These are phyloP conservation scores for Phania funesta DNA, from an alignment of 2,888 invertebrate species.

Conservation along the genomic window DNA sequence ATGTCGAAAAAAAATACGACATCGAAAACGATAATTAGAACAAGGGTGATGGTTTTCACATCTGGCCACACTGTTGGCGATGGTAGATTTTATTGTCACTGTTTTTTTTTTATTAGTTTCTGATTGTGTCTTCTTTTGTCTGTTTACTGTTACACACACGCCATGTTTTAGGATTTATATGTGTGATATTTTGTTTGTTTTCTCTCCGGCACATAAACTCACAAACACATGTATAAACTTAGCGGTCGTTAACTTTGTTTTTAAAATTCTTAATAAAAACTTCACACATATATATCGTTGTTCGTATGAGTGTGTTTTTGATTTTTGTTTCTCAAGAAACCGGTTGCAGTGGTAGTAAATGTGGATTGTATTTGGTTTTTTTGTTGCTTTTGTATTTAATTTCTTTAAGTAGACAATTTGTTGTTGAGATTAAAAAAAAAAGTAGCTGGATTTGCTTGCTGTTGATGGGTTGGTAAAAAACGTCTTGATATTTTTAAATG, in stretches of 20 bases:
- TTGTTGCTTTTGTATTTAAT: background rate
- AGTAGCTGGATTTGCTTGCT: background rate
- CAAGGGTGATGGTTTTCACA: too few species aligned
- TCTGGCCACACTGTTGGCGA: background rate
- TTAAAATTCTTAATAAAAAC: conserved; percentile 7
- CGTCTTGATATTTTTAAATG: background rate
- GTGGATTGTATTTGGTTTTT: conserved; percentile 71
- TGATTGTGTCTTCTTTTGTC: background rate
- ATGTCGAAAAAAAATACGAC: too few species aligned
- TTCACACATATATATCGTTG: background rate
- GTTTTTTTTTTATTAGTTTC: background rate
- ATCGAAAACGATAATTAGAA: too few species aligned
- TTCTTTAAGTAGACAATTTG: too few species aligned
- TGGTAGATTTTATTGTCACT: background rate
- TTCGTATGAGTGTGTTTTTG: background rate
- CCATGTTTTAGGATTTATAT: background rate
- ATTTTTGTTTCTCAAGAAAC: conserved; percentile 49
- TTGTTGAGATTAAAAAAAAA: background rate
- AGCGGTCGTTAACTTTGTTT: conserved; percentile 75
- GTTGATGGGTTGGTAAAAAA: conserved; percentile 38
- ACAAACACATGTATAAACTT: conserved; percentile 58
- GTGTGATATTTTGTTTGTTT: background rate
- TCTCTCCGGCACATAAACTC: conserved; percentile 13
- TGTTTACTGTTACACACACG: background rate
- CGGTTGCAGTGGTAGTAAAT: conserved; percentile 67